A percentile compares a stretch with the other conserved stretches of the same genome.
These are phyloP conservation scores for Loris lydekkerianus DNA, from an alignment of 2,797 vertebrate genomes.

Conservation along the genomic window DNA sequence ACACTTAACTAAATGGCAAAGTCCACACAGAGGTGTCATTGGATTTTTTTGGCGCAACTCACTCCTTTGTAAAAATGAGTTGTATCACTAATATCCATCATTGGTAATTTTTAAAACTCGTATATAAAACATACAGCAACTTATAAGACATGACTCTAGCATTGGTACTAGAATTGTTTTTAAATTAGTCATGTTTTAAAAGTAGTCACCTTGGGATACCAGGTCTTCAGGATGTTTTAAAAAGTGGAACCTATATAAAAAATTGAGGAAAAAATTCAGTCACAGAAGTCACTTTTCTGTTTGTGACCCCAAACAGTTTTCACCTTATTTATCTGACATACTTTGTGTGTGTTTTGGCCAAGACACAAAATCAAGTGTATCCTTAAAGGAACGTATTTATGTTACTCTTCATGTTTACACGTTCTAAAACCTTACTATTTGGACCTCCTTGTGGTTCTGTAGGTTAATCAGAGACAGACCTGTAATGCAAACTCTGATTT, in stretches of 20 bases:
- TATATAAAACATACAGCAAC: neutral
- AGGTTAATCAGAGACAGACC: neutral
- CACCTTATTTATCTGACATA: conserved; percentile 18
- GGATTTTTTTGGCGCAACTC: neutral
- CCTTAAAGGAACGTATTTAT: neutral
- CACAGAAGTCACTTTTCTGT: neutral
- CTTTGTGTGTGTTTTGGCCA: conserved; percentile 16
- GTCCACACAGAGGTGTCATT: neutral
- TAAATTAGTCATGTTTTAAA: conserved; percentile 12
- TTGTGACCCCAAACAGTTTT: neutral
- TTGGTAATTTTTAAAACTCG: conserved; percentile 20
- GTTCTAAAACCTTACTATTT: neutral
- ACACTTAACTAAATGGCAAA: conserved; percentile 12
- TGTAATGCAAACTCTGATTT: neutral
- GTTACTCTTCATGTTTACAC: neutral
- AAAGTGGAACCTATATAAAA: neutral
- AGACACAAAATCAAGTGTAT: conserved; percentile 3
- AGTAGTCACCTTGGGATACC: neutral
- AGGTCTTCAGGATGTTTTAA: neutral
- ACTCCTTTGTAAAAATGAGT: neutral
- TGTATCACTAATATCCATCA: neutral
- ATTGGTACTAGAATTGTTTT: neutral
- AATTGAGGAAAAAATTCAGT: neutral
- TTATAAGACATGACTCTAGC: neutral
- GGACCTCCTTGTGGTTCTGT: neutral